These are phyloP conservation scores for Morone saxatilis DNA, from an alignment of 2,113 vertebrate genomes.

Conservation along the genomic window DNA sequence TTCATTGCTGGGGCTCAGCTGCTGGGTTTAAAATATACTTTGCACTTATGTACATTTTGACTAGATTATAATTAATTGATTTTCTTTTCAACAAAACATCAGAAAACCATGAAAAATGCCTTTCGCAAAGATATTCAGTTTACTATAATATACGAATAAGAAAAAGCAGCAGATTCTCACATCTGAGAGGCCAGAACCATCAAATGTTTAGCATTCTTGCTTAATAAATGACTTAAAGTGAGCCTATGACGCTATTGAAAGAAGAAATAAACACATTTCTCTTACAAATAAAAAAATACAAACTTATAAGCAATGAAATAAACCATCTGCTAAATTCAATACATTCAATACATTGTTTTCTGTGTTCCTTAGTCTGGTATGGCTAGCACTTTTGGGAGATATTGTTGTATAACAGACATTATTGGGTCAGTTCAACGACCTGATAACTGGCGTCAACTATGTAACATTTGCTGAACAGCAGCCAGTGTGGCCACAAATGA, in stretches of 20 bases:
- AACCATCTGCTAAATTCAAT: background rate
- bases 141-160: background rate
- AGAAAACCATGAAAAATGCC: background rate
- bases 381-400: background rate
- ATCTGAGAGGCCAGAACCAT: background rate
- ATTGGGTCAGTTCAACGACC: background rate
- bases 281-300: background rate
- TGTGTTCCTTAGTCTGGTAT: background rate
- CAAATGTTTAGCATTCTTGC: background rate
- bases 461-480: background rate
- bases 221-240: background rate
- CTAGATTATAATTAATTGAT: background rate
- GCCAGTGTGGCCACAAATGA: background rate
- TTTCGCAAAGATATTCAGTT: background rate
- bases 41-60: background rate
- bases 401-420: background rate
- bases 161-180: background rate
- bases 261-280: background rate
- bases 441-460: background rate
- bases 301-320: background rate
- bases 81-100: background rate
- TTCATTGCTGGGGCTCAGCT: background rate
- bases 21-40: background rate
- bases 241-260: background rate
- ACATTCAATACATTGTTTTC: background rate